Conservation (phyloP, 2,888 invertebrate species). For the Eustalomyia histrio region DNA sequence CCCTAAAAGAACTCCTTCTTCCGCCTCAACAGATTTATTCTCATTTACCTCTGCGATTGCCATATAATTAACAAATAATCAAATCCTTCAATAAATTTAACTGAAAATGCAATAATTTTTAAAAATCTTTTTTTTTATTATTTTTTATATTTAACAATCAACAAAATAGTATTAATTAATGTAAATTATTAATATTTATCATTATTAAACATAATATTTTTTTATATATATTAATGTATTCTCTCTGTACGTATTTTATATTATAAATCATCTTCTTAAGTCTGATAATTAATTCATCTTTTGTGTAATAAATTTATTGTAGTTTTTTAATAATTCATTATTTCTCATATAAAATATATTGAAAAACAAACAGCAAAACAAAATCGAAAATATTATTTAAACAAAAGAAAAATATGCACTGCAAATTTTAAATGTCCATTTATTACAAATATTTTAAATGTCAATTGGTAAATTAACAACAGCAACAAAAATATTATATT, state of each 20-base stretch:
- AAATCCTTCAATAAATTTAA: conserved; percentile 52
- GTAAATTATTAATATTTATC: conserved; percentile 20
- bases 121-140: conserved; percentile 37
- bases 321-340: conserved; percentile 28
- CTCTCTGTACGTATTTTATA: conserved; percentile 37
- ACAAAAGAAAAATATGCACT: conserved; percentile 21
- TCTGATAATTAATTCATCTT: conserved; percentile 51
- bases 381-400: conserved; percentile 9
- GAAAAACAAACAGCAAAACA: neutral
- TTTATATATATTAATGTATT: conserved; percentile 17
- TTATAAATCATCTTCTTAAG: conserved; percentile 48
- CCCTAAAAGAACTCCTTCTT: neutral
- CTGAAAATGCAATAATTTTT: conserved; percentile 52
- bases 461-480: conserved; percentile 49
- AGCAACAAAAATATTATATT: conserved; percentile 27
- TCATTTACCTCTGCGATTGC: conserved; percentile 14
- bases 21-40: neutral
- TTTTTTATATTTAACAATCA: conserved; percentile 15
- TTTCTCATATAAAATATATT: conserved; percentile 8
- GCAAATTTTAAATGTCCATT: conserved; percentile 33
- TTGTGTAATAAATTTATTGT: conserved; percentile 44
- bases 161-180: conserved; percentile 47
- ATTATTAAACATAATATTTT: conserved; percentile 16
- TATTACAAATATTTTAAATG: conserved; percentile 49
- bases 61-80: conserved; percentile 42